A percentile compares a stretch with the other conserved stretches of the same genome.
Conservation (phyloP, 30 jellyfish, hydroid and myxozoan genomes). For the Aurelia coerulea region DNA sequence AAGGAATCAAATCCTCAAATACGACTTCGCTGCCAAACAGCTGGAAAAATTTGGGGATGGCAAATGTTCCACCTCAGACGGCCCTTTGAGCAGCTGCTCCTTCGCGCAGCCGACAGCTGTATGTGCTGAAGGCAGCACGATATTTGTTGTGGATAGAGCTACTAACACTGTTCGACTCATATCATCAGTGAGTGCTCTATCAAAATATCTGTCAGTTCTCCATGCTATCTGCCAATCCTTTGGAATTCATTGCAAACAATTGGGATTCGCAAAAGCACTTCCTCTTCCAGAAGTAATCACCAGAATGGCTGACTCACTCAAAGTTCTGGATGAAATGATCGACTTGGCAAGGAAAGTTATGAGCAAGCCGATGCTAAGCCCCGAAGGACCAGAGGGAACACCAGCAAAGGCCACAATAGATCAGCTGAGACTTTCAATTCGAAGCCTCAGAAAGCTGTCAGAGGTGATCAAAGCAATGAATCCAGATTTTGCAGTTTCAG, state of each 20-base stretch:
- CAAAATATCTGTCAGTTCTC: too few species aligned
- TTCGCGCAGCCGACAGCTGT: too few species aligned
- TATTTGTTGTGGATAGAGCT: too few species aligned
- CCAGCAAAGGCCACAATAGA: slow-evolving; percentile 43
- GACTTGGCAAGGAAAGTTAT: slow-evolving; percentile 28
- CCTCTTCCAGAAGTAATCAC: slow-evolving; percentile 9
- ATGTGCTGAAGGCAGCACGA: too few species aligned
- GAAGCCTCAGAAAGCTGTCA: slow-evolving; percentile 37
- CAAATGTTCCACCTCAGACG: too few species aligned
- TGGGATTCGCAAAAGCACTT: neutral
- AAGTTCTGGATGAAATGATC: slow-evolving; percentile 24
- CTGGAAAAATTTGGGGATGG: too few species aligned
- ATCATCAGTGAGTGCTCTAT: too few species aligned
- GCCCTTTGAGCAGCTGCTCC: too few species aligned
- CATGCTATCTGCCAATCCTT: neutral
- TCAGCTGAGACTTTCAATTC: slow-evolving; percentile 27
- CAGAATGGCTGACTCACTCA: slow-evolving; percentile 27
- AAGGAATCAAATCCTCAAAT: too few species aligned
- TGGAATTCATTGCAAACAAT: neutral
- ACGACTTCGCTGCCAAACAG: too few species aligned
- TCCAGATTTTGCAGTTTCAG: slow-evolving; percentile 26
- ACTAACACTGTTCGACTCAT: too few species aligned
- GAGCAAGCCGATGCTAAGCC: slow-evolving; percentile 26
- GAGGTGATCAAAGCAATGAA: slow-evolving; percentile 1
- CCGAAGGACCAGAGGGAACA: slow-evolving; percentile 42